Percentiles rank a stretch among this genome's conserved stretches.
These are phyloP conservation scores for Goniozus legneri DNA, from an alignment of 1,140 invertebrate genomes.

Conservation along the genomic window DNA sequence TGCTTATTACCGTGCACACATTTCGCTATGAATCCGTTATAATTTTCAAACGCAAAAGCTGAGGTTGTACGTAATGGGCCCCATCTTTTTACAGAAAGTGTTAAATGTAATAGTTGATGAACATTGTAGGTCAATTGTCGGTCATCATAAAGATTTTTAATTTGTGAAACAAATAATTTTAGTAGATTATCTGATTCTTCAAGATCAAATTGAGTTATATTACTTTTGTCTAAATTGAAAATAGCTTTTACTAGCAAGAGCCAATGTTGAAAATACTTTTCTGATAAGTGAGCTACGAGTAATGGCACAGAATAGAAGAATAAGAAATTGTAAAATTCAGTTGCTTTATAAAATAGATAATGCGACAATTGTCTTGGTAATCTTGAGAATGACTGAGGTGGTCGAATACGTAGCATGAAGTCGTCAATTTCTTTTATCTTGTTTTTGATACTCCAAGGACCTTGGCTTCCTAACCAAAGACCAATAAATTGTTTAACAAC, in stretches of 20 bases:
- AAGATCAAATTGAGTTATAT: constrained; percentile 1
- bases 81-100: constrained; percentile 20
- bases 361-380: constrained; percentile 10
- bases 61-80: constrained; percentile 22
- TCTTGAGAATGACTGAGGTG: constrained; percentile 6
- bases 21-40: constrained; percentile 18
- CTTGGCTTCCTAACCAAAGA: constrained; percentile 6
- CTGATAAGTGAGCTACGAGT: constrained; percentile 6
- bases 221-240: background rate
- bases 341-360: constrained; percentile 15
- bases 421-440: constrained; percentile 10
- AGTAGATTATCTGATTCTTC: constrained; percentile 9
- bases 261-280: constrained; percentile 21
- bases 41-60: constrained; percentile 26
- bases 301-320: constrained; percentile 18
- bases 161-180: constrained; percentile 13
- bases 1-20: constrained; percentile 22
- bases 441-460: constrained; percentile 10
- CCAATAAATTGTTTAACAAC: constrained; percentile 7
- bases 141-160: constrained; percentile 15
- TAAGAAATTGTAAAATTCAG: constrained; percentile 18
- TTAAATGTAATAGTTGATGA: constrained; percentile 25
- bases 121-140: constrained; percentile 19
- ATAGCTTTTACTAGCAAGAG: constrained; percentile 12
- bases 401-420: constrained; percentile 13